Evolutionary conservation across 2,888 invertebrate genomes (phyloP).

Genomic region (Augiades crinisus): DNA sequence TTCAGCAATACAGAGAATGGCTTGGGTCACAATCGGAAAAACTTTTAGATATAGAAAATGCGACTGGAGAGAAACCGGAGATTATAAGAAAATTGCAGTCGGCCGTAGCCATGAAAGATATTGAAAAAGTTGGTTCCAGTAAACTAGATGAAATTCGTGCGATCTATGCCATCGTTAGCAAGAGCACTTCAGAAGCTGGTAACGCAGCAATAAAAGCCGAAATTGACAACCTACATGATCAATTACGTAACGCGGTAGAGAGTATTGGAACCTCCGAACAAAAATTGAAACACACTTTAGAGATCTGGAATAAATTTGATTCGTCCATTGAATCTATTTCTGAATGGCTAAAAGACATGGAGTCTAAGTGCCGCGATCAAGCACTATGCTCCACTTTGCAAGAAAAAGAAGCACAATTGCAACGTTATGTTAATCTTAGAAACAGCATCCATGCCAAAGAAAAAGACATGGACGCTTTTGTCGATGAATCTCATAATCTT

Average conservation of each 20-base stretch:
- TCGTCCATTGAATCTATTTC: constrained; percentile 88
- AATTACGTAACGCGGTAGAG: constrained; percentile 84
- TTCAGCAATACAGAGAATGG: constrained; percentile 92
- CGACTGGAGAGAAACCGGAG: constrained; percentile 92
- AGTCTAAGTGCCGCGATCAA: constrained; percentile 92
- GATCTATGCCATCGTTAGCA: constrained; percentile 84
- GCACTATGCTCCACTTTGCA: constrained; percentile 89
- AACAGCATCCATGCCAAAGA: constrained; percentile 91
- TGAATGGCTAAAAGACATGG: constrained; percentile 93
- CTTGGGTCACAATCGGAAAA: constrained; percentile 90
- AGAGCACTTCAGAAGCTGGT: constrained; percentile 91
- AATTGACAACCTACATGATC: constrained; percentile 85
- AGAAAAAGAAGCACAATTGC: constrained; percentile 90
- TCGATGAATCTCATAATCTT: constrained; percentile 93
- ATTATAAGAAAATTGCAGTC: constrained; percentile 87
- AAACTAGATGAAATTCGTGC: constrained; percentile 86
- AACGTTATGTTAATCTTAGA: constrained; percentile 86
- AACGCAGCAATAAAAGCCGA: constrained; percentile 87
- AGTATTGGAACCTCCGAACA: constrained; percentile 86
- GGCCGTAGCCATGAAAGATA: constrained; percentile 83
- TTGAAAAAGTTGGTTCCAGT: constrained; percentile 83
- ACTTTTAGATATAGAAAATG: constrained; percentile 89
- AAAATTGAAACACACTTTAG: constrained; percentile 87
- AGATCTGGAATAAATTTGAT: constrained; percentile 95
- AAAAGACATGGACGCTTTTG: constrained; percentile 92